Percentiles rank a stretch among this genome's conserved stretches.
Conservation (phyloP, 2,113 vertebrate species). For the Junco hyemalis region DNA sequence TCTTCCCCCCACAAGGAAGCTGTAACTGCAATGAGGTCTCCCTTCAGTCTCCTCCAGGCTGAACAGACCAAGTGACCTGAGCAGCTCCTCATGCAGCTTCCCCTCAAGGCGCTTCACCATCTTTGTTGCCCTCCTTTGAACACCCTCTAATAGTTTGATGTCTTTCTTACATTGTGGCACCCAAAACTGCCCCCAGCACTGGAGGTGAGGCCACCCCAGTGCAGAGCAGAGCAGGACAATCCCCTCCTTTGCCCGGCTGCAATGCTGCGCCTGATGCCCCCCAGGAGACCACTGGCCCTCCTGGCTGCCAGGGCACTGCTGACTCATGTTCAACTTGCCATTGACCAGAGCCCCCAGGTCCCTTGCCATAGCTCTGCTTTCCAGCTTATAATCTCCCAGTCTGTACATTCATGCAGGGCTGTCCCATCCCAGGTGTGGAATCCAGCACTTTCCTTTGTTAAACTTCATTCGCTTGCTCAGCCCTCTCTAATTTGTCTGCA, state of each 20-base stretch:
- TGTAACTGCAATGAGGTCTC: background rate
- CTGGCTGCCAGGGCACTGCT: background rate
- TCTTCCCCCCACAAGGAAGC: background rate
- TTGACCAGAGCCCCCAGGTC: fast-evolving
- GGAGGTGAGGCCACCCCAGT: fast-evolving
- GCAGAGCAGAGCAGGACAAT: background rate
- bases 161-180: background rate
- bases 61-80: background rate
- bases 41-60: background rate
- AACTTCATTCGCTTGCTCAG: background rate
- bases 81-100: background rate
- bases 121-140: background rate
- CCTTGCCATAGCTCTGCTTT: background rate
- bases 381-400: background rate
- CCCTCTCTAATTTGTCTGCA: background rate
- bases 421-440: background rate
- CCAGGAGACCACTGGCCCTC: fast-evolving
- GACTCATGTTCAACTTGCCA: background rate
- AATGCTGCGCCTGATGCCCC: fast-evolving
- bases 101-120: background rate
- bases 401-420: fast-evolving
- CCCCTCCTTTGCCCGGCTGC: fast-evolving
- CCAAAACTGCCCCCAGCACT: fast-evolving
- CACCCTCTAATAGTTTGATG: background rate
- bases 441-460: background rate